These are phyloP conservation scores for Patella depressa DNA, from an alignment of 2,888 invertebrate species.

Conservation along the genomic window DNA sequence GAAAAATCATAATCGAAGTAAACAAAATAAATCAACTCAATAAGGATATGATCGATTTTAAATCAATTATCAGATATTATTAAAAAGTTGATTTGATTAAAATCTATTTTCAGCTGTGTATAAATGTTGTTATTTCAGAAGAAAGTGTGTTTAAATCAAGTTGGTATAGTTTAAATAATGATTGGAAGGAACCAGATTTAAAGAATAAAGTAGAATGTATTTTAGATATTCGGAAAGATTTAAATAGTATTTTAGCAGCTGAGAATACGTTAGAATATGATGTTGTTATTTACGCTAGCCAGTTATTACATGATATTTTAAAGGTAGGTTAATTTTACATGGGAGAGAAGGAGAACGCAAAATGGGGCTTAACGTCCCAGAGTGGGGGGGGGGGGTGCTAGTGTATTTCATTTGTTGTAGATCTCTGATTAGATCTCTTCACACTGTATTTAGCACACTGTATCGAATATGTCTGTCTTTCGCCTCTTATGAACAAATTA, in stretches of 20 bases:
- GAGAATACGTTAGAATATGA: slow-evolving; percentile 61
- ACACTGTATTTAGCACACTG: too few species aligned
- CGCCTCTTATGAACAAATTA: too few species aligned
- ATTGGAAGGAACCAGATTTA: slow-evolving; percentile 54
- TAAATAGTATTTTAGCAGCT: slow-evolving; percentile 45
- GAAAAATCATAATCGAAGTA: background rate
- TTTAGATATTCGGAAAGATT: slow-evolving; percentile 54
- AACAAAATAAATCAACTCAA: background rate
- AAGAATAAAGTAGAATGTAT: slow-evolving; percentile 47
- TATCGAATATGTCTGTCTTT: too few species aligned
- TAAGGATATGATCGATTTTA: too few species aligned
- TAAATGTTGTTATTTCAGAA: slow-evolving; percentile 8
- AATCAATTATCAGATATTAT: too few species aligned
- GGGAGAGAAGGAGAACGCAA: too few species aligned
- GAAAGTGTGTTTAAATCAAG: slow-evolving; percentile 56
- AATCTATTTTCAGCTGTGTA: too few species aligned
- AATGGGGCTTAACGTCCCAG: too few species aligned
- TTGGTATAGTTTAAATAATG: slow-evolving; percentile 47
- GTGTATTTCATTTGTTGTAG: too few species aligned
- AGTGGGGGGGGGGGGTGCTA: too few species aligned
- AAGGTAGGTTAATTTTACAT: slow-evolving; percentile 44
- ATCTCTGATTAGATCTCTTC: too few species aligned
- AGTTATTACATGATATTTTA: slow-evolving; percentile 47
- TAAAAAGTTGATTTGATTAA: too few species aligned
- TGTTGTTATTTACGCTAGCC: slow-evolving; percentile 55